Evolutionary conservation across 2,113 vertebrate genomes (phyloP).

Genomic region (Puma concolor): DNA sequence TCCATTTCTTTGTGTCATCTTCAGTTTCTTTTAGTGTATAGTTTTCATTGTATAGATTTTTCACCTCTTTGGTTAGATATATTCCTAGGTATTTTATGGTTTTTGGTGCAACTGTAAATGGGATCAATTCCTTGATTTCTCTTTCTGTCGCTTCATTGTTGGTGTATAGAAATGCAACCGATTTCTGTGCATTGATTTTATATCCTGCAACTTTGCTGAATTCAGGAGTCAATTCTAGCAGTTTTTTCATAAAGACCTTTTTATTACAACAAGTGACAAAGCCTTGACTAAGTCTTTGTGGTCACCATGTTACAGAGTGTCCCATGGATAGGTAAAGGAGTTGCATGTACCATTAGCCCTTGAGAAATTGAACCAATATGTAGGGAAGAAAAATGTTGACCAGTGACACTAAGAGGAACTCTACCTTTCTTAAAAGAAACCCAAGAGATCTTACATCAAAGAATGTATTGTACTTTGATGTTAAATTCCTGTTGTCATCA

Average conservation of each 20-base stretch:
- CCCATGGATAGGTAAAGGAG: slow-evolving; percentile 41
- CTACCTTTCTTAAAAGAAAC: slow-evolving; percentile 36
- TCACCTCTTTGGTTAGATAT: too few relatives aligned
- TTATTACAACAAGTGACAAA: slow-evolving; percentile 58
- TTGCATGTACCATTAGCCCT: slow-evolving; percentile 1
- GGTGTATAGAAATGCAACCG: too few relatives aligned
- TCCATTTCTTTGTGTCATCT: too few relatives aligned
- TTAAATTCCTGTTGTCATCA: slow-evolving; percentile 31
- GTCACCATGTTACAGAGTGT: slow-evolving; percentile 25
- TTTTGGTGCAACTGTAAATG: too few relatives aligned
- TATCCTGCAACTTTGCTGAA: too few relatives aligned
- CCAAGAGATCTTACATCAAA: slow-evolving; percentile 36
- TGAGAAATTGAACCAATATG: slow-evolving; percentile 54
- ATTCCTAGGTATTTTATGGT: too few relatives aligned
- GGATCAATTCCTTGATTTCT: too few relatives aligned
- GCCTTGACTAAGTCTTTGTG: slow-evolving; percentile 54
- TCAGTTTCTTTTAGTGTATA: too few relatives aligned
- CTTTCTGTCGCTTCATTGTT: too few relatives aligned
- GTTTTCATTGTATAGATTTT: too few relatives aligned
- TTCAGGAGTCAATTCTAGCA: too few relatives aligned
- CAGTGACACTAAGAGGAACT: slow-evolving; percentile 3
- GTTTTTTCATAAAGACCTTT: background rate
- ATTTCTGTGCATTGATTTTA: too few relatives aligned
- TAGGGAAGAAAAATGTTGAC: slow-evolving; percentile 59
- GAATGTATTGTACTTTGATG: slow-evolving; percentile 40